Conservation (phyloP, 2,888 invertebrate species). For the Lithophane leautieri region DNA sequence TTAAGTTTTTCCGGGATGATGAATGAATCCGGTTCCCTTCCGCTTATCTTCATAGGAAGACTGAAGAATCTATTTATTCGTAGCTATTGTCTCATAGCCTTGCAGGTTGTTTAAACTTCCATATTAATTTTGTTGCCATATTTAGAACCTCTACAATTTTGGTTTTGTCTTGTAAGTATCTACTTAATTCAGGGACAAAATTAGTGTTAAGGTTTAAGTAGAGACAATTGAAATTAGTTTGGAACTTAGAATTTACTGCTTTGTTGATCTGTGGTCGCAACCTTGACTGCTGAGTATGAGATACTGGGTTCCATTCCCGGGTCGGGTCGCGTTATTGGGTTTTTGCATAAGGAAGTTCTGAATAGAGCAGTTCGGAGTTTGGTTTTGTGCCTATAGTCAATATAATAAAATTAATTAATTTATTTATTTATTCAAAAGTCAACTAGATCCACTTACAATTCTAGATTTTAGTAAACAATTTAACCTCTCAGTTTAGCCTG, state of each 20-base stretch:
- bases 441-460: too few species aligned
- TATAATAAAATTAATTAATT: neutral
- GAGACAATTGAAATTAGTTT: neutral
- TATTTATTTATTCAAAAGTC: too few species aligned
- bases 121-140: conserved; percentile 30
- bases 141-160: neutral
- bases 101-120: conserved; percentile 8
- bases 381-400: neutral
- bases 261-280: neutral
- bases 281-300: neutral
- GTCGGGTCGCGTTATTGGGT: neutral
- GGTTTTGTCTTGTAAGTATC: conserved; percentile 20
- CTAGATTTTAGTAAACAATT: too few species aligned
- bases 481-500: too few species aligned
- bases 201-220: neutral
- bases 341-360: neutral
- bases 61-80: neutral
- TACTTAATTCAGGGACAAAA: conserved; percentile 15
- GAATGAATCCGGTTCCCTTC: neutral
- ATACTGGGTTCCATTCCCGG: neutral
- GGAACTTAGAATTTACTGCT: neutral
- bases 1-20: neutral
- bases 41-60: neutral
- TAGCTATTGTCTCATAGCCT: conserved; percentile 26
- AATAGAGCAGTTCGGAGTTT: neutral